phyloP scores from a whole-genome alignment of 2,888 invertebrate species.

The Tiliacea citrago region DNA sequence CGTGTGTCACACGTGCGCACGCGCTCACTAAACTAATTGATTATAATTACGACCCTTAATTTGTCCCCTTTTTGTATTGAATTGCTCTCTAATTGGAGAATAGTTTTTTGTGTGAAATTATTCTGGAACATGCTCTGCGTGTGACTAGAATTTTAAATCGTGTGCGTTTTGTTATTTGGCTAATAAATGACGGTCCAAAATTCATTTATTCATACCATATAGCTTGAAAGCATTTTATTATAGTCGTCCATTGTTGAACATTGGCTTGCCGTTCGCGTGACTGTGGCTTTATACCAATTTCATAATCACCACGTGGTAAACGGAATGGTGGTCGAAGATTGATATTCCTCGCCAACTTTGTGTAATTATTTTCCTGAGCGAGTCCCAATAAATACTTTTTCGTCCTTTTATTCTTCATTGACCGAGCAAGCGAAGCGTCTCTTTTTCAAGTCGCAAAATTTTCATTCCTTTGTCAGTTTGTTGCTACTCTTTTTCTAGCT shows the following conservation, averaged over 20 bases:
- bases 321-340: neutral
- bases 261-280: neutral
- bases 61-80: conserved; percentile 69
- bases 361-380: too few relatives aligned
- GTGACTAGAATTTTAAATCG: conserved; percentile 53
- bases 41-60: conserved; percentile 79
- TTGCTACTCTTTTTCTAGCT: too few relatives aligned
- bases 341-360: neutral
- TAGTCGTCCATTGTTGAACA: neutral
- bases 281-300: neutral
- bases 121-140: conserved; percentile 48
- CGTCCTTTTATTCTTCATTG: too few relatives aligned
- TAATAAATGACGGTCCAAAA: conserved; percentile 40
- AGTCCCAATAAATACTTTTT: too few relatives aligned
- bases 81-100: conserved; percentile 70
- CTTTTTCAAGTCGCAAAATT: too few relatives aligned
- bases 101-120: conserved; percentile 60
- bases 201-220: conserved; percentile 16
- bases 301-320: neutral
- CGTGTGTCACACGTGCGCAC: conserved; percentile 81
- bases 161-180: conserved; percentile 54
- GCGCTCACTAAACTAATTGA: conserved; percentile 80
- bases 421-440: too few relatives aligned
- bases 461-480: too few relatives aligned
- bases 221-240: neutral